These are phyloP conservation scores for Darevskia nairensis DNA, from an alignment of 2,797 vertebrate species.

Conservation along the genomic window DNA sequence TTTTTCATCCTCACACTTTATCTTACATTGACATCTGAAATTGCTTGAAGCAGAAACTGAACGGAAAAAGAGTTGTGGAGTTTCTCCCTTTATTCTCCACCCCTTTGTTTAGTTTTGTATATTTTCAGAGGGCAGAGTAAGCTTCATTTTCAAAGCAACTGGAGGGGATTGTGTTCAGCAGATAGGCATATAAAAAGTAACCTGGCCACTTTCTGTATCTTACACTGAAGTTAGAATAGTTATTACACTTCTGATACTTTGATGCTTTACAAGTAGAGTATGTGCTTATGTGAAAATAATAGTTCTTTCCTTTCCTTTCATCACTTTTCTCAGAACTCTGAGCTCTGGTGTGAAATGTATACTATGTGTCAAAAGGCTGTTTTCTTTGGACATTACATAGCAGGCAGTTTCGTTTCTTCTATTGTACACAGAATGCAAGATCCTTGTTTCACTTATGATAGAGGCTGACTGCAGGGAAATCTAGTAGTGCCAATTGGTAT, in stretches of 20 bases:
- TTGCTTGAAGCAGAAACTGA: slow-evolving; percentile 14
- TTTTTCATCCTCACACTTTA: slow-evolving; percentile 17
- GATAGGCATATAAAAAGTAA: slow-evolving; percentile 61
- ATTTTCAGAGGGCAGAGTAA: slow-evolving; percentile 55
- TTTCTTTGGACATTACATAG: slow-evolving; percentile 41
- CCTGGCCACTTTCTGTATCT: slow-evolving; percentile 66
- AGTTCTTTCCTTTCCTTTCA: slow-evolving; percentile 59
- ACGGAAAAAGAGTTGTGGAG: not conserved
- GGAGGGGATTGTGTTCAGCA: slow-evolving; percentile 52
- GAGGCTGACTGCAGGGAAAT: slow-evolving; percentile 46
- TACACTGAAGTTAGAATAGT: slow-evolving; percentile 55
- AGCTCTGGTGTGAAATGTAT: slow-evolving; percentile 33
- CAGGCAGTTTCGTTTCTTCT: slow-evolving; percentile 42
- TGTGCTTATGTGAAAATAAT: slow-evolving; percentile 40
- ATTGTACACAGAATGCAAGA: not conserved
- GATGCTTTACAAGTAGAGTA: not conserved
- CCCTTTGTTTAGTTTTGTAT: slow-evolving; percentile 47
- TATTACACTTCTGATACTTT: slow-evolving; percentile 57
- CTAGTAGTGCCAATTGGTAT: not conserved
- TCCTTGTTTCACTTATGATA: slow-evolving; percentile 37
- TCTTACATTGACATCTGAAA: not conserved
- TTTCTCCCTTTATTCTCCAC: not conserved
- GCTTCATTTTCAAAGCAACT: slow-evolving; percentile 46
- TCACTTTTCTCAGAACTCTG: slow-evolving; percentile 59
- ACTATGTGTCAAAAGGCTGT: slow-evolving; percentile 52